These are phyloP conservation scores for Choristoneura fumiferana DNA, from an alignment of 1,140 invertebrate genomes.

Conservation along the genomic window DNA sequence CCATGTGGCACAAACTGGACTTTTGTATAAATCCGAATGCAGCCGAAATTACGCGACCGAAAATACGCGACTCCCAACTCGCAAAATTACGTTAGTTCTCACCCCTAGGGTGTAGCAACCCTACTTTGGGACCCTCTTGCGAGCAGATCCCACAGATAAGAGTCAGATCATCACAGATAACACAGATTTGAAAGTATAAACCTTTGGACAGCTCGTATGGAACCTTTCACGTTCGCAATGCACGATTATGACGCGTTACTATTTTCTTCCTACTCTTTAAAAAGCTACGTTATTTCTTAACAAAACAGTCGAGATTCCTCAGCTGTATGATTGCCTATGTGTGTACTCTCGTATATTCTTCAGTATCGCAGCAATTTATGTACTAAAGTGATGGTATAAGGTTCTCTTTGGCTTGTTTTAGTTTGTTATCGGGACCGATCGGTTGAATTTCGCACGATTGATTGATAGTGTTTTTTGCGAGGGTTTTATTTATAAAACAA, in stretches of 20 bases:
- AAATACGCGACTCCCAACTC: too few relatives aligned
- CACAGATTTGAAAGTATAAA: conserved; percentile 76
- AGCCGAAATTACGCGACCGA: too few relatives aligned
- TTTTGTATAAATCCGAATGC: too few relatives aligned
- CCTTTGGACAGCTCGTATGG: conserved; percentile 74
- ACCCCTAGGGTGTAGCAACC: too few relatives aligned
- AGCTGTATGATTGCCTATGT: conserved; percentile 23
- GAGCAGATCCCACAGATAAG: conserved; percentile 61
- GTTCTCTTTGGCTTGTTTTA: conserved; percentile 35
- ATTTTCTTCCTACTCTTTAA: conserved; percentile 25
- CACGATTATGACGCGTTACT: conserved; percentile 61
- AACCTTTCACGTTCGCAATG: conserved; percentile 71
- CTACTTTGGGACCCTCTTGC: conserved; percentile 43
- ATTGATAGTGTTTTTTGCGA: conserved; percentile 77
- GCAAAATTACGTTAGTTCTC: too few relatives aligned
- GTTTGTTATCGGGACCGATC: conserved; percentile 56
- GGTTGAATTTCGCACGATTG: conserved; percentile 74
- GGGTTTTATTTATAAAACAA: conserved; percentile 76
- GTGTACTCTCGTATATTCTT: conserved; percentile 38
- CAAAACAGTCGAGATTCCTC: conserved; percentile 37
- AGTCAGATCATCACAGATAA: conserved; percentile 73
- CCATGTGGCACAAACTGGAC: too few relatives aligned
- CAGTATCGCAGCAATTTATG: conserved; percentile 38
- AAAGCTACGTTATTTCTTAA: conserved; percentile 23
- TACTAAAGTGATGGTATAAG: conserved; percentile 41